A percentile compares a stretch with the other conserved stretches of the same genome.
Conservation (phyloP, 2,888 invertebrate genomes). For the Andrena hattorfiana region DNA sequence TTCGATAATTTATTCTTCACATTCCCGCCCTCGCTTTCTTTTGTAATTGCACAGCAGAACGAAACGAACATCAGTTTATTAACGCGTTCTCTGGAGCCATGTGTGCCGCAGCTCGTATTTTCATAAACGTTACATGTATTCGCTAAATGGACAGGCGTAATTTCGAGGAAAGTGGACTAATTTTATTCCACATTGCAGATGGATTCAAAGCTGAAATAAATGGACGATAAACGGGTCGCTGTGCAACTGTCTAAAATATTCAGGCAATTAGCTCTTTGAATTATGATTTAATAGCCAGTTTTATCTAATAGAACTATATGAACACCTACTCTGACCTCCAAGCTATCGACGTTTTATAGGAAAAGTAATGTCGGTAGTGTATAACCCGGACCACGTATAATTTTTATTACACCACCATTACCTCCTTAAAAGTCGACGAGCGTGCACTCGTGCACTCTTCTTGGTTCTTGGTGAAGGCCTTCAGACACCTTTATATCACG, state of each 20-base stretch:
- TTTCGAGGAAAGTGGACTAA: background rate
- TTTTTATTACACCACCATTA: constrained; percentile 39
- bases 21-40: background rate
- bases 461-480: background rate
- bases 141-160: background rate
- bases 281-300: background rate
- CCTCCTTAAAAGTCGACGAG: constrained; percentile 41
- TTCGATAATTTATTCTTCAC: background rate
- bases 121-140: background rate
- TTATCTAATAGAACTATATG: background rate
- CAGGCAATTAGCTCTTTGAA: background rate
- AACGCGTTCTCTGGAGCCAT: background rate
- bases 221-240: background rate
- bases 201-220: background rate
- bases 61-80: background rate
- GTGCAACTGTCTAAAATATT: background rate
- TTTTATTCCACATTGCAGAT: background rate
- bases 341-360: constrained; percentile 17
- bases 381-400: constrained; percentile 24
- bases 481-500: constrained; percentile 5
- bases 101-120: background rate
- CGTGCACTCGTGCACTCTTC: constrained; percentile 19
- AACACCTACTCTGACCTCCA: background rate
- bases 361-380: constrained; percentile 7
- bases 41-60: background rate